These are phyloP conservation scores for Poeciliopsis gracilis DNA, from an alignment of 2,797 vertebrate genomes.

Conservation along the genomic window DNA sequence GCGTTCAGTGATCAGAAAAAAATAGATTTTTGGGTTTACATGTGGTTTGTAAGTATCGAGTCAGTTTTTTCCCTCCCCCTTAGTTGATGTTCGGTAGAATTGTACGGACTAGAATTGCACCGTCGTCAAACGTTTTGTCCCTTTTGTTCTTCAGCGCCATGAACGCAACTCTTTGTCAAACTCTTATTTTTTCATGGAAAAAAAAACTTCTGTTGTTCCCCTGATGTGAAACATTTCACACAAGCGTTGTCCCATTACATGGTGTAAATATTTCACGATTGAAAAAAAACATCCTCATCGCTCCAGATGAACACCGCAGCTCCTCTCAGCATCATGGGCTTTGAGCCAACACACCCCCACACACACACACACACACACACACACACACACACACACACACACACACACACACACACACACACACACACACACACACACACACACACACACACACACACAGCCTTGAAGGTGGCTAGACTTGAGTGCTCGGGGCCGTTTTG, in stretches of 20 bases:
- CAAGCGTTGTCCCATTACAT: constrained; percentile 11
- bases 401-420: constrained; percentile 18
- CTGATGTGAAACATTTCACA: constrained; percentile 13
- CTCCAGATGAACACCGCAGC: constrained; percentile 61
- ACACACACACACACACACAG: constrained; percentile 16
- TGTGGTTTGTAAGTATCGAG: not conserved
- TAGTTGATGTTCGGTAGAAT: no score
- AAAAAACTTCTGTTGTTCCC: not conserved
- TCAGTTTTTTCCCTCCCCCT: no score
- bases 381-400: constrained; percentile 13
- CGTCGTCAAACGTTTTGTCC: not conserved
- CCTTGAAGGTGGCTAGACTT: constrained; percentile 41
- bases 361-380: constrained; percentile 11
- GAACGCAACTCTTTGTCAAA: not conserved
- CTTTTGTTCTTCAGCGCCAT: constrained; percentile 2
- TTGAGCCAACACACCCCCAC: constrained; percentile 30
- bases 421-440: constrained; percentile 17
- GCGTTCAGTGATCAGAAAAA: not conserved
- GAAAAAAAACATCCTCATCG: constrained; percentile 42
- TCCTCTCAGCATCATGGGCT: constrained; percentile 45
- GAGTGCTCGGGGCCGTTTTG: constrained; percentile 46
- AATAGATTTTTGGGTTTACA: not conserved
- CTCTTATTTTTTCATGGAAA: constrained; percentile 7
- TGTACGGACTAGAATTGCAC: not conserved
- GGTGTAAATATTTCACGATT: constrained; percentile 16